Evolutionary conservation across 2,888 invertebrate genomes (phyloP).

Genomic region (Ochropleura plecta): DNA sequence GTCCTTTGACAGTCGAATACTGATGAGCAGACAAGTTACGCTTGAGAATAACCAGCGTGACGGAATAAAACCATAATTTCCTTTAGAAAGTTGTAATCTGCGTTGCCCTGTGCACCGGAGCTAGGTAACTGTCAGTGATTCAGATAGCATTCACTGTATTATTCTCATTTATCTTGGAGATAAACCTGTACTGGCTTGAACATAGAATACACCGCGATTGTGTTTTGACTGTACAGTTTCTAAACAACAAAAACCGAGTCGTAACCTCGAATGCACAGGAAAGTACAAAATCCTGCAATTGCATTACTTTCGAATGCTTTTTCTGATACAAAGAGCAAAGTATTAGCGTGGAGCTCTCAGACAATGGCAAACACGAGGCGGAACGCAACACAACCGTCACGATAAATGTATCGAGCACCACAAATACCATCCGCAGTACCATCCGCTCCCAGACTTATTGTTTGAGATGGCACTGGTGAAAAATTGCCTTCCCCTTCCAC

Average conservation of each 20-base stretch:
- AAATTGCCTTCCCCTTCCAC: conserved; percentile 75
- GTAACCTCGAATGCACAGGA: conserved; percentile 56
- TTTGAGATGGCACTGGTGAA: conserved; percentile 81
- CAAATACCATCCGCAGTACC: conserved; percentile 76
- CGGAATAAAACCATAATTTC: conserved; percentile 79
- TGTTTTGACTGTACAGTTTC: conserved; percentile 25
- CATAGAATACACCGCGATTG: conserved; percentile 32
- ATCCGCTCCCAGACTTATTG: conserved; percentile 83
- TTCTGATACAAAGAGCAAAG: conserved; percentile 79
- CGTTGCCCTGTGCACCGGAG: conserved; percentile 63
- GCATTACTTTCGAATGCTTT: conserved; percentile 79
- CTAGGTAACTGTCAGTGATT: conserved; percentile 63
- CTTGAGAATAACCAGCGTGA: conserved; percentile 72
- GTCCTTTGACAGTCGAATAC: conserved; percentile 81
- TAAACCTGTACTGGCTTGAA: conserved; percentile 44
- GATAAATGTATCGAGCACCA: conserved; percentile 85
- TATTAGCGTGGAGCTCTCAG: conserved; percentile 84
- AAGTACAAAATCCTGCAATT: conserved; percentile 72
- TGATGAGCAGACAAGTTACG: conserved; percentile 79
- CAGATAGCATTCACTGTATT: conserved; percentile 61
- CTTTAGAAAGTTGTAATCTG: conserved; percentile 74
- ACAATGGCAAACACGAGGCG: conserved; percentile 84
- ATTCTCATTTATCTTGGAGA: conserved; percentile 63
- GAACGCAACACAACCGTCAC: conserved; percentile 79
- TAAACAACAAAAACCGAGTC: conserved; percentile 39